These are phyloP conservation scores for Onthophagus taurus DNA, from an alignment of 1,140 invertebrate species.

Conservation along the genomic window DNA sequence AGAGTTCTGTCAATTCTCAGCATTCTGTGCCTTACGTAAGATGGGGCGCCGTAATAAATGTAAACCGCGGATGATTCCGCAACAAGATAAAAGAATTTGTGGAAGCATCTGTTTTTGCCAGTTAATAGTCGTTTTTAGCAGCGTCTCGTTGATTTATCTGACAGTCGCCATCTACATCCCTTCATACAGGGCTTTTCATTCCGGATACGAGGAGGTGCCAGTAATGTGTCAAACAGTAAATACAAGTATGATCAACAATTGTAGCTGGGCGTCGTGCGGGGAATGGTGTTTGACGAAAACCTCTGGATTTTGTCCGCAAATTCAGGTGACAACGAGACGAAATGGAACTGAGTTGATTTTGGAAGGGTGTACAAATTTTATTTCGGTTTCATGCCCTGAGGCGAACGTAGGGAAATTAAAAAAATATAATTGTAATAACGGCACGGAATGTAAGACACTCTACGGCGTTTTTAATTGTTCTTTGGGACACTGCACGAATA, in stretches of 20 bases:
- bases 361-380: conserved; percentile 68
- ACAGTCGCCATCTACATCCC: conserved; percentile 84
- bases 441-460: conserved; percentile 72
- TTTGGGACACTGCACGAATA: conserved; percentile 69
- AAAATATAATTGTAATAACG: conserved; percentile 73
- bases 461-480: conserved; percentile 81
- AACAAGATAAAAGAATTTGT: conserved; percentile 77
- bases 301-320: conserved; percentile 76
- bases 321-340: conserved; percentile 71
- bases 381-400: conserved; percentile 64
- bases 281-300: conserved; percentile 89
- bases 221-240: conserved; percentile 84
- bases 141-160: conserved; percentile 78
- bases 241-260: conserved; percentile 67
- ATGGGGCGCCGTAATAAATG: conserved; percentile 34
- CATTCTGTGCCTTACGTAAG: conserved; percentile 3
- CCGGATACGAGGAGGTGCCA: conserved; percentile 68
- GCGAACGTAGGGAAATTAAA: conserved; percentile 32
- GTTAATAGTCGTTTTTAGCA: conserved; percentile 78
- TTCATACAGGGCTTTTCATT: conserved; percentile 68
- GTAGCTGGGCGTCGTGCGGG: conserved; percentile 78
- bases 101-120: conserved; percentile 86
- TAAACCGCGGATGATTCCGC: conserved; percentile 55
- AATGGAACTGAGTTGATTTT: conserved; percentile 70
- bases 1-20: background rate